Percentiles rank a stretch among this genome's conserved stretches.
Conservation (phyloP, 1,140 invertebrate species). For the Conus ventricosus region DNA sequence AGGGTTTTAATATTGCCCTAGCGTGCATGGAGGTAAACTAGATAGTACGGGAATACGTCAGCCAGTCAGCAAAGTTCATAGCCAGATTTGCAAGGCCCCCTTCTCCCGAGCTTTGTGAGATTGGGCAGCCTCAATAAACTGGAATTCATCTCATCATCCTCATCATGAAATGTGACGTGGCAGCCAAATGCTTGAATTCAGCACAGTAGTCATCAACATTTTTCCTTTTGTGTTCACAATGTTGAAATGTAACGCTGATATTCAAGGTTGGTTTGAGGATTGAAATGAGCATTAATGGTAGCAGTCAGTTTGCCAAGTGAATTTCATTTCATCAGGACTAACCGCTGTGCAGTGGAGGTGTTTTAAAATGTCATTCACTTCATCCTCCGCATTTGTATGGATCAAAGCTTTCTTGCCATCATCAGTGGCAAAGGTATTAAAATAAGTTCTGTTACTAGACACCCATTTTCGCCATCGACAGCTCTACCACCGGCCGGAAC, state of each 20-base stretch:
- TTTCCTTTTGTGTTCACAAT: background rate
- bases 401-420: conserved; percentile 21
- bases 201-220: background rate
- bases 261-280: conserved; percentile 9
- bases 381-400: background rate
- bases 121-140: background rate
- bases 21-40: background rate
- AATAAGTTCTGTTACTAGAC: background rate
- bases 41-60: background rate
- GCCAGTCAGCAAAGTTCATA: background rate
- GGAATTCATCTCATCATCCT: background rate
- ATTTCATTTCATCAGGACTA: conserved; percentile 3
- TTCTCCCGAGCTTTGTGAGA: background rate
- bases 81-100: background rate
- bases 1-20: background rate
- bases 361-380: conserved; percentile 20
- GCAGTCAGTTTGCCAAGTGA: background rate
- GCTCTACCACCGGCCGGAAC: too few species aligned
- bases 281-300: background rate
- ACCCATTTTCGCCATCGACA: conserved; percentile 26
- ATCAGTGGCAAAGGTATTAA: background rate
- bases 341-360: background rate
- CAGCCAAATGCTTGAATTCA: background rate
- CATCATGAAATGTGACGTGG: background rate
- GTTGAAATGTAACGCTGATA: background rate